Conservation (phyloP, 2,888 invertebrate genomes). For the Anagyrus pseudococci region DNA sequence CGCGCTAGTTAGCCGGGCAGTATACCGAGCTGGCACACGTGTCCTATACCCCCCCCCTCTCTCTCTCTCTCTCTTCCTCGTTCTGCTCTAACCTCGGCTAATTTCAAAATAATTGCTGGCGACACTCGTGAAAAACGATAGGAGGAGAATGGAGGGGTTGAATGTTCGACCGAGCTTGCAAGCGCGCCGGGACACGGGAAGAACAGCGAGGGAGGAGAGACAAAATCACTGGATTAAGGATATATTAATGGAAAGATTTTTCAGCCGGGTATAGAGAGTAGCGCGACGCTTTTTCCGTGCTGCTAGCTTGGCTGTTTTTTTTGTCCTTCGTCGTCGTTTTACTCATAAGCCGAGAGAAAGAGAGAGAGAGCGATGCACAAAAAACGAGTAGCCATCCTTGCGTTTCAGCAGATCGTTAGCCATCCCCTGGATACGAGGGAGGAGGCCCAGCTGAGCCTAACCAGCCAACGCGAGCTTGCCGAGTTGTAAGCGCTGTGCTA, state of each 20-base stretch:
- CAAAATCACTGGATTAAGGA: conserved; percentile 15
- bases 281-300: too few relatives aligned
- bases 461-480: too few relatives aligned
- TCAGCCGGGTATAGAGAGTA: background rate
- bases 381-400: conserved; percentile 11
- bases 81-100: too few relatives aligned
- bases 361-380: background rate
- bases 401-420: conserved; percentile 10
- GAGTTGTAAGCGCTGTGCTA: too few relatives aligned
- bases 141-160: too few relatives aligned
- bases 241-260: conserved; percentile 26
- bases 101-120: conserved; percentile 11
- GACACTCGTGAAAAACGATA: background rate
- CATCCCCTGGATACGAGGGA: background rate
- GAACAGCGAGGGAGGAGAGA: background rate
- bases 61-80: too few relatives aligned
- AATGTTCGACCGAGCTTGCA: too few relatives aligned
- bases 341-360: background rate
- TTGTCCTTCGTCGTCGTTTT: background rate
- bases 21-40: too few relatives aligned
- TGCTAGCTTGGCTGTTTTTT: too few relatives aligned
- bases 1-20: too few relatives aligned
- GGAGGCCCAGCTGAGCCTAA: too few relatives aligned
- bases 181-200: background rate
- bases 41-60: too few relatives aligned